Conservation (phyloP, 1,140 invertebrate species). For the Aplysia californica region DNA sequence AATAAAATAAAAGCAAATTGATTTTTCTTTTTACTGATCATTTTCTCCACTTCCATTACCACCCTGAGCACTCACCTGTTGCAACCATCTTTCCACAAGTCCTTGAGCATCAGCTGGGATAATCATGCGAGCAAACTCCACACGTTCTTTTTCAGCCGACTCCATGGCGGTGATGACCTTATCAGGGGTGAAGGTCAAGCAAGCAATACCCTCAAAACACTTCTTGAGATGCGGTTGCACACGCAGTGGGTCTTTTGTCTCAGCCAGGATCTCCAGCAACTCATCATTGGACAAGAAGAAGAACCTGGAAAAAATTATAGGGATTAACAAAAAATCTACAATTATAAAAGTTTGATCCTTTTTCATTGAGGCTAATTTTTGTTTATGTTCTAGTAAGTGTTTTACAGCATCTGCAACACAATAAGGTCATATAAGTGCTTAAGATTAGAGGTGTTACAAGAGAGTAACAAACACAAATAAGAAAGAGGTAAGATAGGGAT, state of each 20-base stretch:
- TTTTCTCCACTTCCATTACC: too few relatives aligned
- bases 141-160: constrained; percentile 87
- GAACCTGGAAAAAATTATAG: constrained; percentile 50
- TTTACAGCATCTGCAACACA: too few relatives aligned
- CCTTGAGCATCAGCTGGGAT: constrained; percentile 82
- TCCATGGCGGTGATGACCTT: constrained; percentile 91
- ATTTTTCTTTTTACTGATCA: too few relatives aligned
- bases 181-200: constrained; percentile 70
- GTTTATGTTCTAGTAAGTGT: too few relatives aligned
- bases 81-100: constrained; percentile 67
- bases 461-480: too few relatives aligned
- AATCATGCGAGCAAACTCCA: constrained; percentile 82
- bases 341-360: too few relatives aligned
- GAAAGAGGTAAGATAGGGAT: too few relatives aligned
- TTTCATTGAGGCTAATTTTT: too few relatives aligned
- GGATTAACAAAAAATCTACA: background rate
- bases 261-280: constrained; percentile 67
- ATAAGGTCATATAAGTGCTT: too few relatives aligned
- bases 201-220: constrained; percentile 75
- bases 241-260: constrained; percentile 70
- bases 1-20: too few relatives aligned
- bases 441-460: too few relatives aligned
- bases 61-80: too few relatives aligned
- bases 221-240: constrained; percentile 69
- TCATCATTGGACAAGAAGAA: constrained; percentile 76